Conservation (phyloP, 2,113 vertebrate genomes). For the Cisticola juncidis region DNA sequence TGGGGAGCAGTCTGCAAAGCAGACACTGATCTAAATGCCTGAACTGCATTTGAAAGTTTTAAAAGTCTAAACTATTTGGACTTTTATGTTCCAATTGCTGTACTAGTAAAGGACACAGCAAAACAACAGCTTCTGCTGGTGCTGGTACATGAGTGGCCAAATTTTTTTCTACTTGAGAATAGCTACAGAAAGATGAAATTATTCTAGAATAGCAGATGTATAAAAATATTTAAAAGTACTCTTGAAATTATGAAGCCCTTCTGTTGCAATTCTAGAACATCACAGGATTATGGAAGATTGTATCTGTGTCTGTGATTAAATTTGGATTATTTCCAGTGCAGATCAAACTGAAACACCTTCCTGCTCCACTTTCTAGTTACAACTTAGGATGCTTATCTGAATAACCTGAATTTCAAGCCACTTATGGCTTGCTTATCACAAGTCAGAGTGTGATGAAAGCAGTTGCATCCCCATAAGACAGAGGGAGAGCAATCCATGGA, state of each 20-base stretch:
- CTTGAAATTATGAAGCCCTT: not conserved
- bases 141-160: not conserved
- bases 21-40: not conserved
- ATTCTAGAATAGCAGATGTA: not conserved
- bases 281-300: not conserved
- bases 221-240: not conserved
- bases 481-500: not conserved
- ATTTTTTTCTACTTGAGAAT: not conserved
- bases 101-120: not conserved
- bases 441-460: not conserved
- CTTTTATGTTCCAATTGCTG: not conserved
- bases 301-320: slow-evolving; percentile 3
- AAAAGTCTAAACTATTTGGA: not conserved
- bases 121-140: not conserved
- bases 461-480: not conserved
- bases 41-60: not conserved
- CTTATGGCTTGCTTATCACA: not conserved
- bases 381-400: not conserved
- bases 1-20: not conserved
- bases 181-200: not conserved
- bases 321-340: not conserved
- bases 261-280: not conserved
- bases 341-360: not conserved
- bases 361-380: not conserved
- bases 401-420: not conserved